Percentiles rank a stretch among this genome's conserved stretches.
phyloP scores from a whole-genome alignment of 2,888 invertebrate species.

The Podotricha telesiphe region DNA sequence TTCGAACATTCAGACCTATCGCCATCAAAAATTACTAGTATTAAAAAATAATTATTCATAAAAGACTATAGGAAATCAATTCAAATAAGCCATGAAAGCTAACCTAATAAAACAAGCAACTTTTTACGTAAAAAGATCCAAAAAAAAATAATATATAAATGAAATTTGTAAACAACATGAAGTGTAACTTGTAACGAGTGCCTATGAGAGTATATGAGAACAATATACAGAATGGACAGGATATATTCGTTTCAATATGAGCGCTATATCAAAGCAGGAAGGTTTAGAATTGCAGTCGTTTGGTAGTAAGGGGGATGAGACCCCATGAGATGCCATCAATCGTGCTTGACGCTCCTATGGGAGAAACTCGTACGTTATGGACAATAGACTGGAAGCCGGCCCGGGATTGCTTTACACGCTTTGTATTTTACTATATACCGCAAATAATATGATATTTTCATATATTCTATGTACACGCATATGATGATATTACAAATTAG shows the following conservation, averaged over 20 bases:
- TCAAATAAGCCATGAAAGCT: no score
- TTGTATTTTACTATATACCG: no score
- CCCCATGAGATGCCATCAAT: constrained; percentile 37
- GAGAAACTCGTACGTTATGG: constrained; percentile 26
- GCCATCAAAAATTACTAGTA: no score
- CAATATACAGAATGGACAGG: constrained; percentile 23
- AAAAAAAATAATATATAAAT: not conserved
- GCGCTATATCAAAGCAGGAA: not conserved
- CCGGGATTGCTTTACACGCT: constrained; percentile 12
- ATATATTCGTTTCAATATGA: not conserved
- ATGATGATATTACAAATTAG: no score
- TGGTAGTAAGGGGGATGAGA: constrained; percentile 23
- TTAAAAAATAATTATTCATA: no score
- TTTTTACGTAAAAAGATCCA: not conserved
- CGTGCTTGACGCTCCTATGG: constrained; percentile 32
- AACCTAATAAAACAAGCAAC: no score
- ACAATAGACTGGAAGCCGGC: constrained; percentile 28
- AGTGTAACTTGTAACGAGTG: constrained; percentile 11
- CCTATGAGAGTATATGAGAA: constrained; percentile 19
- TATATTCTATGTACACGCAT: constrained; percentile 2
- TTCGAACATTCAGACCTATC: no score
- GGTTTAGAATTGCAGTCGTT: not conserved
- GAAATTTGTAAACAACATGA: not conserved
- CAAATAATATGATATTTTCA: constrained; percentile 11
- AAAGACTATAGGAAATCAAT: no score